Evolutionary conservation across 2,888 invertebrate species (phyloP).

Genomic region (Sericinus montela): DNA sequence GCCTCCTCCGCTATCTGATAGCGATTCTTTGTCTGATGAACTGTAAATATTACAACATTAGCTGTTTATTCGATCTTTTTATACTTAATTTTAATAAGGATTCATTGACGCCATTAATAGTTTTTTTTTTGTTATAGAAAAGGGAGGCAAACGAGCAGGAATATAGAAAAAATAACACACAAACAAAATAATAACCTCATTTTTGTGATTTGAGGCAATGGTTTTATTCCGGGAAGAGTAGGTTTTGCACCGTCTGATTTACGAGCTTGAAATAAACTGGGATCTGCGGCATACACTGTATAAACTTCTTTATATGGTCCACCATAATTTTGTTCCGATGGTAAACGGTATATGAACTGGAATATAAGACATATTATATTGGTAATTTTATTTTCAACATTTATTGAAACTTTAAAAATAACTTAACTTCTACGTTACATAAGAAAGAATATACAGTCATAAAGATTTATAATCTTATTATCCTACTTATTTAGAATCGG

Average conservation of each 20-base stretch:
- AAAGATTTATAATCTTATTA: too few species aligned
- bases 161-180: too few species aligned
- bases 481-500: too few species aligned
- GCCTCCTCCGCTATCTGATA: constrained; percentile 78
- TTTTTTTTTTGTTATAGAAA: too few species aligned
- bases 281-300: constrained; percentile 91
- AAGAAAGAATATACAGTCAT: too few species aligned
- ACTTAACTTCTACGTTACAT: too few species aligned
- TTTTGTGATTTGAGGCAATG: constrained; percentile 78
- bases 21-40: constrained; percentile 88
- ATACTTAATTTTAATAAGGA: too few species aligned
- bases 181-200: constrained; percentile 66
- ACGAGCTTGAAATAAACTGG: constrained; percentile 84
- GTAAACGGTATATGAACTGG: constrained; percentile 89
- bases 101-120: too few species aligned
- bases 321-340: constrained; percentile 85
- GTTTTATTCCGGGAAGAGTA: constrained; percentile 65
- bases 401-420: too few species aligned
- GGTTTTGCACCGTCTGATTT: constrained; percentile 53
- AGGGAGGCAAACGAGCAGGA: too few species aligned
- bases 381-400: too few species aligned
- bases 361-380: constrained; percentile 21
- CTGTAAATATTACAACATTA: constrained; percentile 33
- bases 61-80: too few species aligned
- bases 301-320: constrained; percentile 85